Conservation (phyloP, 2,797 vertebrate genomes). For the Melanotaenia trifasciata region DNA sequence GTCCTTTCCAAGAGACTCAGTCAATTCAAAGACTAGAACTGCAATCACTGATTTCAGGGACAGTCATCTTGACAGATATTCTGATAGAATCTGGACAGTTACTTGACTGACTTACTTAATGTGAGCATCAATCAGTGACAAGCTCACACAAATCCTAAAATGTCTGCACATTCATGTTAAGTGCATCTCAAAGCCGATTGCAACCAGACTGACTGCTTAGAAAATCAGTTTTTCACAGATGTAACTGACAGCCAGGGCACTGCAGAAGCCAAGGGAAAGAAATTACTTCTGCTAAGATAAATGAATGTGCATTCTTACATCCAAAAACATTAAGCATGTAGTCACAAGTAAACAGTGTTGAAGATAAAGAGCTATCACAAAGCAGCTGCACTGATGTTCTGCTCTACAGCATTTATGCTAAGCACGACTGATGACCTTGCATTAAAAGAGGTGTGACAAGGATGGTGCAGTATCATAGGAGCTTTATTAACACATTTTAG, state of each 20-base stretch:
- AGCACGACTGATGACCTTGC: conserved; percentile 10
- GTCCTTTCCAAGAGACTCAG: not conserved
- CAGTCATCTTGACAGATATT: not conserved
- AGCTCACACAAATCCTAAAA: not conserved
- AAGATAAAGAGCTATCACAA: not conserved
- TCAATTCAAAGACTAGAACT: not conserved
- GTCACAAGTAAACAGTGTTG: not conserved
- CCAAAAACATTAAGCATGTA: not conserved
- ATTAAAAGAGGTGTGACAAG: conserved; percentile 3
- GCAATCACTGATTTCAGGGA: not conserved
- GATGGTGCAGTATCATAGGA: not conserved
- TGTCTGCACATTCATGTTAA: not conserved
- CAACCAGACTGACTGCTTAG: not conserved
- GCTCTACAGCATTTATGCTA: not conserved
- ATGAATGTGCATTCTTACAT: too few species aligned
- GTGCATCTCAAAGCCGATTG: not conserved
- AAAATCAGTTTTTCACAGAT: not conserved
- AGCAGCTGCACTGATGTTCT: too few species aligned
- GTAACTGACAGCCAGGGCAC: not conserved
- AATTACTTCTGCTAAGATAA: not conserved
- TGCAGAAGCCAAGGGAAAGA: not conserved
- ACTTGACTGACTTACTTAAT: not conserved
- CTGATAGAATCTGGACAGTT: not conserved
- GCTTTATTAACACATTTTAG: not conserved
- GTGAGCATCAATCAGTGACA: not conserved